These are phyloP conservation scores for Centropyge bicolor DNA, from an alignment of 2,797 vertebrate genomes.

Conservation along the genomic window DNA sequence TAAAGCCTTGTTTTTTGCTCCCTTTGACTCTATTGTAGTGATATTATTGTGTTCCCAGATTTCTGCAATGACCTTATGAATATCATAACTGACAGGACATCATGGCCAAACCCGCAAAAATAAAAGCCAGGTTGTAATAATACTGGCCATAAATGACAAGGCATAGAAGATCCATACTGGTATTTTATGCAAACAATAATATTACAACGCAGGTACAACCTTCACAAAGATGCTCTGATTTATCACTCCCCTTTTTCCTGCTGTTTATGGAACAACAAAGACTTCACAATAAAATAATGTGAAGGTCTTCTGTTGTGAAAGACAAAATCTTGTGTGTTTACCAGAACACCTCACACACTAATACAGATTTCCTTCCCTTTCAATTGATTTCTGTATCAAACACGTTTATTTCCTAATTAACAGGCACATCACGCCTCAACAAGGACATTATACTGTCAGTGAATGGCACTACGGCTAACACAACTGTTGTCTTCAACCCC, in stretches of 20 bases:
- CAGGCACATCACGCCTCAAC: not conserved
- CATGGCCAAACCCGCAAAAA: not conserved
- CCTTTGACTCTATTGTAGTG: not conserved
- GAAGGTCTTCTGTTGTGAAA: not conserved
- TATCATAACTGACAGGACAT: too few relatives aligned
- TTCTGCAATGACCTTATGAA: not conserved
- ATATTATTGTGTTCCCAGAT: not conserved
- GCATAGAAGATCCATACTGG: not conserved
- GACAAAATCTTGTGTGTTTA: not conserved
- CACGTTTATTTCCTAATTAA: constrained; percentile 22
- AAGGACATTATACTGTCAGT: not conserved
- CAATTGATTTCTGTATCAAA: not conserved
- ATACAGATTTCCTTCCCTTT: constrained; percentile 8
- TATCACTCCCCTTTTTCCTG: not conserved
- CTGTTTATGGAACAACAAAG: not conserved
- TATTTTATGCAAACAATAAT: not conserved
- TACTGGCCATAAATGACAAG: not conserved
- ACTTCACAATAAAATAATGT: not conserved
- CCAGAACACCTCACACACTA: not conserved
- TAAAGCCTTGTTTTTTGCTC: not conserved
- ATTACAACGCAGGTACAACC: too few relatives aligned
- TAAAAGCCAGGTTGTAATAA: not conserved
- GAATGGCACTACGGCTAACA: constrained; percentile 27
- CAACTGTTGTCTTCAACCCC: constrained; percentile 35
- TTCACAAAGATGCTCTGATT: constrained; percentile 2